Percentiles rank a stretch among this genome's conserved stretches.
These are phyloP conservation scores for Macrophya annulata DNA, from an alignment of 2,888 invertebrate species.

Conservation along the genomic window DNA sequence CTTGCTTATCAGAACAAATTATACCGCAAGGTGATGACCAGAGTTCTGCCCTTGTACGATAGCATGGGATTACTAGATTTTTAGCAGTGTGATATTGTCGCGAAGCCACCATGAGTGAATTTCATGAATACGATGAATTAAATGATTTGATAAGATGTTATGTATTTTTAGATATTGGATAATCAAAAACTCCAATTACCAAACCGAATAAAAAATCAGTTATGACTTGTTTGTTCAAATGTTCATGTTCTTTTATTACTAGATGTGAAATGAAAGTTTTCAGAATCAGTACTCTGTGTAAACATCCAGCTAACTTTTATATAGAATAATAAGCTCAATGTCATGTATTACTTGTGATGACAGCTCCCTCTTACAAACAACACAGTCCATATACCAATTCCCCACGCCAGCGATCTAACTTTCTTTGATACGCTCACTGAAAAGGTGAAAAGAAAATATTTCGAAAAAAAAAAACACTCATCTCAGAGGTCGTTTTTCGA, in stretches of 20 bases:
- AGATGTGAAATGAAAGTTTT: neutral
- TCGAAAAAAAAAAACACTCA: slow-evolving; percentile 14
- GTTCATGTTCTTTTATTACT: neutral
- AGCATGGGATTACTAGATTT: slow-evolving; percentile 59
- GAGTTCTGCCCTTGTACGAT: slow-evolving; percentile 67
- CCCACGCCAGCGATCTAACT: neutral
- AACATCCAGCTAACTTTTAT: neutral
- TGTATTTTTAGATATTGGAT: no score
- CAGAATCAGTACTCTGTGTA: neutral
- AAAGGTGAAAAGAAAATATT: neutral
- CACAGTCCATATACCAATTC: neutral
- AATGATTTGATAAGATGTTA: no score
- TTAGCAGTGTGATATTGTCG: no score
- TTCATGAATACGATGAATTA: no score
- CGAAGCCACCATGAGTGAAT: no score
- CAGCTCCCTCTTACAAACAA: neutral
- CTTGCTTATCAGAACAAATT: no score
- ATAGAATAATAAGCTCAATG: neutral
- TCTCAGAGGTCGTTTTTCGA: neutral
- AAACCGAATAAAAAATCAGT: no score
- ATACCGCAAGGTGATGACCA: slow-evolving; percentile 60
- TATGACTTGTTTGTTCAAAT: no score
- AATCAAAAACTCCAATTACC: no score
- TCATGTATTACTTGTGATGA: neutral
- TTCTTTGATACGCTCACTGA: slow-evolving; percentile 15